Conservation (phyloP, 1,140 invertebrate genomes). For the Plutomurus gul region DNA sequence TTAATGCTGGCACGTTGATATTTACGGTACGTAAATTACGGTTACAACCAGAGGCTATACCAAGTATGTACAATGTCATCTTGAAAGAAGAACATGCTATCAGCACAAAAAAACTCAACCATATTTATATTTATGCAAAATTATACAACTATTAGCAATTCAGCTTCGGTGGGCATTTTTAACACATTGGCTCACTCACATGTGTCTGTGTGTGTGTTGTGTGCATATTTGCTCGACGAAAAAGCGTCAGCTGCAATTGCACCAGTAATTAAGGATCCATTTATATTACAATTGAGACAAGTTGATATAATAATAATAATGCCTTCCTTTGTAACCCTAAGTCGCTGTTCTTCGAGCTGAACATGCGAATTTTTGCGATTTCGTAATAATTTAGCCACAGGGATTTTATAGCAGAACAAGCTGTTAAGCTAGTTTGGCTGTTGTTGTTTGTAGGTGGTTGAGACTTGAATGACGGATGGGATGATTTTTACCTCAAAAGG, state of each 20-base stretch:
- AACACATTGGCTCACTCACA: too few species aligned
- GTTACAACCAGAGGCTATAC: too few species aligned
- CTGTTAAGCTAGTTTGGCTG: slow-evolving; percentile 4
- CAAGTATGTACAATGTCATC: too few species aligned
- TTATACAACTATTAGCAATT: too few species aligned
- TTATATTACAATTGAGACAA: slow-evolving; percentile 1
- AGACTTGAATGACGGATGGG: slow-evolving; percentile 25
- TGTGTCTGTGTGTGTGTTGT: too few species aligned
- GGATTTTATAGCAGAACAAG: neutral
- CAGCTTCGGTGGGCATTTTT: neutral
- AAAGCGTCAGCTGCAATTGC: slow-evolving; percentile 13
- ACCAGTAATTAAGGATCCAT: neutral
- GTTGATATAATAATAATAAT: neutral
- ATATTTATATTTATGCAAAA: too few species aligned
- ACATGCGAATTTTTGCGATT: neutral
- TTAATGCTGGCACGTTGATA: too few species aligned
- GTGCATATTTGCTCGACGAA: neutral
- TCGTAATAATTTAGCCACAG: neutral
- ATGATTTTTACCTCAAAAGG: slow-evolving; percentile 23
- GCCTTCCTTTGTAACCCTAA: neutral
- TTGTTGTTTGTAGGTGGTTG: neutral
- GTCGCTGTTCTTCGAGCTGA: neutral
- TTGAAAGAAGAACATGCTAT: too few species aligned
- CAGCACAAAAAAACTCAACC: too few species aligned
- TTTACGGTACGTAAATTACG: too few species aligned